Percentiles rank a stretch among this genome's conserved stretches.
phyloP scores from a whole-genome alignment of 2,113 vertebrate genomes.

The Anas platyrhynchos region DNA sequence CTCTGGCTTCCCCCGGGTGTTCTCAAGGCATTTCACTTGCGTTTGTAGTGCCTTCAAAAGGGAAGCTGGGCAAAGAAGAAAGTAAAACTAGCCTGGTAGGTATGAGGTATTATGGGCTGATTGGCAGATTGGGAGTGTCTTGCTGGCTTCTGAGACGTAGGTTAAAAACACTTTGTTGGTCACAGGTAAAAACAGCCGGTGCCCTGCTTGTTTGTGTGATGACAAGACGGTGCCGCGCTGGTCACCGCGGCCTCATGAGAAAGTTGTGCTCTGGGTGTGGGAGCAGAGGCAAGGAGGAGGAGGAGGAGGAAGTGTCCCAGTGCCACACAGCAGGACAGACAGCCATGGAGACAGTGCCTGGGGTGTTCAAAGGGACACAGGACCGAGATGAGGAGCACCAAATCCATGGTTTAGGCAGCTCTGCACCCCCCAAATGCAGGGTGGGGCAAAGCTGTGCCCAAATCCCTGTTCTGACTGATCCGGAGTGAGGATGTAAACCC shows the following conservation, averaged over 20 bases:
- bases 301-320: background rate
- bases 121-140: conserved; percentile 31
- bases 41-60: conserved; percentile 47
- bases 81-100: conserved; percentile 53
- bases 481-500: background rate
- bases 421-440: background rate
- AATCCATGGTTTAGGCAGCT: background rate
- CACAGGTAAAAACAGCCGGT: background rate
- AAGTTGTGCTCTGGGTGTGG: background rate
- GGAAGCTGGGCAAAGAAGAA: conserved; percentile 39
- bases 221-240: background rate
- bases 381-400: background rate
- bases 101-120: background rate
- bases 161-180: conserved; percentile 7
- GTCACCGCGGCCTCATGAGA: background rate
- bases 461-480: background rate
- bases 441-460: background rate
- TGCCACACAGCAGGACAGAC: background rate
- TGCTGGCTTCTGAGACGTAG: background rate
- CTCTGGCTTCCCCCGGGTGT: background rate
- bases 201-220: background rate
- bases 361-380: background rate
- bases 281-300: background rate
- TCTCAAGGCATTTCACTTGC: conserved; percentile 15
- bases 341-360: accelerated